These are phyloP conservation scores for Oreochromis niloticus DNA, from an alignment of 2,113 vertebrate genomes.

Conservation along the genomic window DNA sequence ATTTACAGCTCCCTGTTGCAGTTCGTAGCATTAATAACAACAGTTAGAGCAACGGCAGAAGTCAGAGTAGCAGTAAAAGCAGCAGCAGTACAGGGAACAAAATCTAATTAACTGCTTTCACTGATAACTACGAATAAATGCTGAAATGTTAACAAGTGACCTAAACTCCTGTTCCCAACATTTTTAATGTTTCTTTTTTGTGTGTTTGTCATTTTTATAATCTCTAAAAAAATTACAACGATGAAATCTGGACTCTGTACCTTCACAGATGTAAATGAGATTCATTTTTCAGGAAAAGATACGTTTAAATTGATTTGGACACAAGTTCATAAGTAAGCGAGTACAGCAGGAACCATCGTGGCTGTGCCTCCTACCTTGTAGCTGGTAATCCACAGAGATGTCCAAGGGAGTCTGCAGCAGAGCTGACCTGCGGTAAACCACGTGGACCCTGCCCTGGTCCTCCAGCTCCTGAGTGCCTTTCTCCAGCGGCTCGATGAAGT, in stretches of 20 bases:
- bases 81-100: rapidly evolving
- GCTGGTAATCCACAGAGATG: slow-evolving; percentile 70
- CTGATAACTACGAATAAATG: not conserved
- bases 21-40: not conserved
- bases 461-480: slow-evolving; percentile 88
- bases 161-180: not conserved
- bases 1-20: not conserved
- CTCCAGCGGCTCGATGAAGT: slow-evolving; percentile 96
- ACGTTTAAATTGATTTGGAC: no score
- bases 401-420: slow-evolving; percentile 58
- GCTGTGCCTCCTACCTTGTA: slow-evolving; percentile 39
- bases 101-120: not conserved
- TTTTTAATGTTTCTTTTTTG: not conserved
- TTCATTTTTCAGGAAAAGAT: not conserved
- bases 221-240: rapidly evolving
- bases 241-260: rapidly evolving
- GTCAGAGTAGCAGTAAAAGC: not conserved
- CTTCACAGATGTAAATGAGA: not conserved
- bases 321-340: not conserved
- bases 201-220: not conserved
- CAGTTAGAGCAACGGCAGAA: not conserved
- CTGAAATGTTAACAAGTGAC: rapidly evolving
- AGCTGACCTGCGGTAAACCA: slow-evolving; percentile 89
- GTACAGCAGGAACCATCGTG: rapidly evolving
- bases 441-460: slow-evolving; percentile 85